Base-by-base conservation (phyloP, 1,140 invertebrate species). In the Hetaerina americana region DNA sequence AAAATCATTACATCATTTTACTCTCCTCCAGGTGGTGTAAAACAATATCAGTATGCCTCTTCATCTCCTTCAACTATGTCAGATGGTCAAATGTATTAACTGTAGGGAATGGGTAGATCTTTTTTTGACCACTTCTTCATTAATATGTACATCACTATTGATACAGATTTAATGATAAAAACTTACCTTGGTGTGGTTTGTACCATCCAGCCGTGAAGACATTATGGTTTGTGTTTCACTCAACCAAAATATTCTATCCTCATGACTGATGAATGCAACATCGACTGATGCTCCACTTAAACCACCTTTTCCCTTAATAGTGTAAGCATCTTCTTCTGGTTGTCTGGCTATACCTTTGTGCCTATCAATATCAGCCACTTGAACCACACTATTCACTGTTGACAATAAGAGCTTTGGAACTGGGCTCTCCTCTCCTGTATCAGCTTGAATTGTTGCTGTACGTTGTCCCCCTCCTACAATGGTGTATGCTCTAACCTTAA, bases 161-260 rank as follows among this genome's bases (percentile, higher is more conserved):
- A 67, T 6, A 25, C 5, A 10, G 40, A 57, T 5, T 57, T 2
- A 57, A 57, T 57, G 22, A 5, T 12, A 2, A 2, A 57, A 10
- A 69, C 71, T 74, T 75, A 81, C 79, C 75, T 90, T 87, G 0
- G 84, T 85, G 0, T 82, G 83, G 18, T 86, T 85, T 0, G 74
- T 69, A 0, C 83, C 84, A 72, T 84, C 83, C 5, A 88, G 79
- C 72, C 86, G 82, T 0, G 88, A 87, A 0, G 85, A 86, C 26
- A 92, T 87, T 49, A 95, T 79, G 78, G 93, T 89, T 70, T 90
- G 86, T 75, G 90, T 86, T 76, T 92, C 88, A 76, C 94, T 92
- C 5, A 95, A 87, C 92, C 93, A 96, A 74, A 90, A 93, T 8
- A 94, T 82, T 49, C 88, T 85, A 70, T 88, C 84, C 78, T 95